Percentiles rank a stretch among this genome's conserved stretches.
These are phyloP conservation scores for Antrozous pallidus DNA, from an alignment of 2,797 vertebrate species.

Conservation along the genomic window DNA sequence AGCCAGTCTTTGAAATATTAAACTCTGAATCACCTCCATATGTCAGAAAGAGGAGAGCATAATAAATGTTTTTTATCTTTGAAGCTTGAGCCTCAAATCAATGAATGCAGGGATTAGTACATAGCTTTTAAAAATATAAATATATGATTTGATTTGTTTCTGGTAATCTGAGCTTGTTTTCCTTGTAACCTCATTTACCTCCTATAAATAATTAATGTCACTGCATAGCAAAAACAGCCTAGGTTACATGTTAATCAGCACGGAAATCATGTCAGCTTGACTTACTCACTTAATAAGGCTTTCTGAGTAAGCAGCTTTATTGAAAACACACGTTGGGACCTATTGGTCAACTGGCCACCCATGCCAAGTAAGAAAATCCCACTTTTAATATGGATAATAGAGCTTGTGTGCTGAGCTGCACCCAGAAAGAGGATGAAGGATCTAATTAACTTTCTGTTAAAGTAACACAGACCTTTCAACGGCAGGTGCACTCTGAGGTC, in stretches of 20 bases:
- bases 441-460: conserved; percentile 73
- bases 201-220: conserved; percentile 64
- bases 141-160: conserved; percentile 67
- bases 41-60: conserved; percentile 20
- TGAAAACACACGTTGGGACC: conserved; percentile 79
- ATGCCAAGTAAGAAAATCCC: conserved; percentile 82
- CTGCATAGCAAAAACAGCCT: conserved; percentile 48
- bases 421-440: conserved; percentile 66
- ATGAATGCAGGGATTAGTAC: conserved; percentile 59
- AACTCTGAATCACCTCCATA: conserved; percentile 17
- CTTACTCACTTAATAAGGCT: conserved; percentile 84
- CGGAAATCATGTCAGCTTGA: conserved; percentile 72
- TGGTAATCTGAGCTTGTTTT: conserved; percentile 72
- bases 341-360: conserved; percentile 66
- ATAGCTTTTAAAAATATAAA: conserved; percentile 62
- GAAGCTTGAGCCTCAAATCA: conserved; percentile 49
- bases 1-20: conserved; percentile 34
- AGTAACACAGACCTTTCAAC: conserved; percentile 42
- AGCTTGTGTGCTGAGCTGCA: conserved; percentile 77
- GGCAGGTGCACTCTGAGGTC: conserved; percentile 58
- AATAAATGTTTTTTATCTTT: conserved; percentile 51
- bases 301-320: conserved; percentile 84
- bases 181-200: conserved; percentile 56
- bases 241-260: conserved; percentile 76
- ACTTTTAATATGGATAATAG: conserved; percentile 81